phyloP scores from a whole-genome alignment of 2,113 vertebrate genomes.

The Neolamprologus modestus region DNA sequence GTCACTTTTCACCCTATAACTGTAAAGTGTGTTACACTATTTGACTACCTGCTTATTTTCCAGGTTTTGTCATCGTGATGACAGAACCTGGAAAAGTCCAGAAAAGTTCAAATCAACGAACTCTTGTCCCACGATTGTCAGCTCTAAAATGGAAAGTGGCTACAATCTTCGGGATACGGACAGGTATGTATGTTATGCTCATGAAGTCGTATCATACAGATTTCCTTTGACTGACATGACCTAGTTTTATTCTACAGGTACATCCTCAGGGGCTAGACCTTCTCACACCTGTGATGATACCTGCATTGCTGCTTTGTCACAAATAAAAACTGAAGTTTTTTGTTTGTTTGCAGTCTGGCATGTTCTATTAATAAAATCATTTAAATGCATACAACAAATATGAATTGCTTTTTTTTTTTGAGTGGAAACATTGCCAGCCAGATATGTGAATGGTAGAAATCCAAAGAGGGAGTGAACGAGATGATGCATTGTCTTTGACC shows the following conservation, averaged over 20 bases:
- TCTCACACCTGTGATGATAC: background rate
- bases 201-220: background rate
- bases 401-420: background rate
- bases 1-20: background rate
- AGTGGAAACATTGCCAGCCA: conserved; percentile 13
- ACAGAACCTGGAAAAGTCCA: background rate
- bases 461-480: conserved; percentile 2
- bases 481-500: conserved; percentile 1
- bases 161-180: conserved; percentile 23
- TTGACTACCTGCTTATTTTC: background rate
- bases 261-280: conserved; percentile 7
- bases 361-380: background rate
- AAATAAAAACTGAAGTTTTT: background rate
- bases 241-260: conserved; percentile 25
- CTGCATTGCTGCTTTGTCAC: background rate
- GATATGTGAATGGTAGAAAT: background rate
- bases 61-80: conserved; percentile 16
- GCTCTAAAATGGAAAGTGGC: background rate
- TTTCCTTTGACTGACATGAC: background rate
- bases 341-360: background rate
- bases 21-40: background rate
- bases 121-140: background rate
- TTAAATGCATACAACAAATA: background rate
- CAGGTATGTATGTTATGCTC: conserved; percentile 6
- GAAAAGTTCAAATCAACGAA: background rate